Evolutionary conservation across 2,113 vertebrate genomes (phyloP), one percentile per base, ranked within the genome.

Genomic region (Coryphaenoides rupestris): DNA sequence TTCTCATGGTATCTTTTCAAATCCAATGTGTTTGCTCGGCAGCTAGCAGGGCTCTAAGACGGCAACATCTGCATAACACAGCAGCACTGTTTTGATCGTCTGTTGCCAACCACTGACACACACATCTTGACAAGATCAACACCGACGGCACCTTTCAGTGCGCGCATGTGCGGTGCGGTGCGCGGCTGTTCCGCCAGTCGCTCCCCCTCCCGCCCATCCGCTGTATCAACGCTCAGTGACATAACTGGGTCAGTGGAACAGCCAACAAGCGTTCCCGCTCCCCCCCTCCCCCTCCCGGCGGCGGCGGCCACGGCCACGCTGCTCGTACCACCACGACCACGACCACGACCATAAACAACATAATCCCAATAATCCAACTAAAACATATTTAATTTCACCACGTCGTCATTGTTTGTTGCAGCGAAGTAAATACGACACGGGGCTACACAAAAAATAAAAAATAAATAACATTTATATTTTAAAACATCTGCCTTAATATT

Each of bases 171-270:
- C 13, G 63, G 33, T 59, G 16, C 63, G 17, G 19, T 54, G 12
- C 33, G 53, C 72, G 26, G 69, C 77, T 64, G 69, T 74, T 82
- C 77, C 63, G 10, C 26, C 0, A 64, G 77, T 61, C 52, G 40
- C 72, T 4, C 61, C 60, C 24, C 70, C 84, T 80, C 75, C 79
- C 81, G 62, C 76, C 69, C 74, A 46, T 23, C 79, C 56, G 73
- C 85, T 77, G 83, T 84, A 80, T 90, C n/a, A 89, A 90, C 74
- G 75, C 55, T 77, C 58, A 72, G 79, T 90, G 91, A 92, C 88
- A 90, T 88, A 91, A 90, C 84, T 90, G 70, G 89, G 89, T 90
- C 90, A 92, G 88, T 90, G 80, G 86, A 90, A 89, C 87, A 90
- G 87, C 86, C 78, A 70, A 68, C n/a, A n/a, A 60, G 65, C 72